phyloP scores from a whole-genome alignment of 2,113 vertebrate species.

The Xyliphius kryptos region DNA sequence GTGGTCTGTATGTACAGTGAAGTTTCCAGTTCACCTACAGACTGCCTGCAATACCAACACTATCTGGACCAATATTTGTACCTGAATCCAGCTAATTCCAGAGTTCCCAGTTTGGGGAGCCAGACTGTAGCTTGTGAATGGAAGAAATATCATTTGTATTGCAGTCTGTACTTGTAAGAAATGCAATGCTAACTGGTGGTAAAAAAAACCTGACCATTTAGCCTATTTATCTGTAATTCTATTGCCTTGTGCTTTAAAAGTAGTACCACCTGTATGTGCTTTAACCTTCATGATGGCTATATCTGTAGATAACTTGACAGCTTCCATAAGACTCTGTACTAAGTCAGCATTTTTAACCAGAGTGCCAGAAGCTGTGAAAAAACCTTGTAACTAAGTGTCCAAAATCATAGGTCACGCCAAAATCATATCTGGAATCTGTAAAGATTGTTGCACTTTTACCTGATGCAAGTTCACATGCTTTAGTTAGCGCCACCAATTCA shows the following conservation, averaged over 20 bases:
- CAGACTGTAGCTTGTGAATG: neutral
- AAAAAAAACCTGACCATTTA: too few relatives aligned
- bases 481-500: neutral
- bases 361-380: neutral
- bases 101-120: neutral
- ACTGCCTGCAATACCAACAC: neutral
- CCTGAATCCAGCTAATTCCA: neutral
- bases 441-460: neutral
- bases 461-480: too few relatives aligned
- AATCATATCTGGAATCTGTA: neutral
- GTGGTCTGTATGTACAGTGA: too few relatives aligned
- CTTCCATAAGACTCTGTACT: neutral
- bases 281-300: too few relatives aligned
- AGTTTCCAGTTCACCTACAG: too few relatives aligned
- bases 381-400: too few relatives aligned
- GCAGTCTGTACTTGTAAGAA: constrained; percentile 3
- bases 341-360: neutral
- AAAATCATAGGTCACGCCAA: neutral
- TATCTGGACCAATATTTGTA: neutral
- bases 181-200: too few relatives aligned
- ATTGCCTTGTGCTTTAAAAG: constrained; percentile 1
- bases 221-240: too few relatives aligned
- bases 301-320: neutral
- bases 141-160: neutral
- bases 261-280: too few relatives aligned